phyloP scores from a whole-genome alignment of 2,888 invertebrate species.

The Harpagoxenus sublaevis region DNA sequence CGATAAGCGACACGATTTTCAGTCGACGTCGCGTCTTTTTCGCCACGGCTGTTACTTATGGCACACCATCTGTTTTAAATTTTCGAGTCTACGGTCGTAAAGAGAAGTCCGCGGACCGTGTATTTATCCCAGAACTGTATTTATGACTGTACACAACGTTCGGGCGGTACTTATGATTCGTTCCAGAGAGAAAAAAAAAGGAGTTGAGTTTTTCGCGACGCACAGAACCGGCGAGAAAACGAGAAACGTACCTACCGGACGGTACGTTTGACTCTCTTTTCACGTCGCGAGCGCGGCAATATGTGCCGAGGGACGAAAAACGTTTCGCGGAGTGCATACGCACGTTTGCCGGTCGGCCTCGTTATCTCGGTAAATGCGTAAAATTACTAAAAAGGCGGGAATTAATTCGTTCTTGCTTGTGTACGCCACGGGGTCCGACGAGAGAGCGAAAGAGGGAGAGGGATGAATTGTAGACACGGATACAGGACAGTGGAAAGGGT shows the following conservation, averaged over 20 bases:
- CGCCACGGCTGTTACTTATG: constrained; percentile 12
- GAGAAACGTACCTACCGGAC: not conserved
- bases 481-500: constrained; percentile 2
- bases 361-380: not conserved
- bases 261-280: constrained; percentile 7
- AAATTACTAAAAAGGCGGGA: constrained; percentile 29
- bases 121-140: not conserved
- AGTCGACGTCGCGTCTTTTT: constrained; percentile 27
- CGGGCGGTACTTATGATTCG: not conserved
- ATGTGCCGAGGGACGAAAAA: constrained; percentile 10
- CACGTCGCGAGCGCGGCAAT: not conserved
- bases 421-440: not conserved
- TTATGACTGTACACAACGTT: constrained; percentile 14
- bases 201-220: not conserved
- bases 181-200: not conserved
- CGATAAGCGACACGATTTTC: constrained; percentile 52
- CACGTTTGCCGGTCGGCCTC: not conserved
- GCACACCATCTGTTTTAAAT: constrained; percentile 26
- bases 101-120: not conserved
- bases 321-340: not conserved
- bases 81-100: constrained; percentile 8
- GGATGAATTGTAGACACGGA: not conserved
- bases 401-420: constrained; percentile 21
- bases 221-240: not conserved
- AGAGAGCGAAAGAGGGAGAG: not conserved